Evolutionary conservation across 53 echinoderm and acorn worm species (phyloP).

Genomic region (Mesocentrotus franciscanus): DNA sequence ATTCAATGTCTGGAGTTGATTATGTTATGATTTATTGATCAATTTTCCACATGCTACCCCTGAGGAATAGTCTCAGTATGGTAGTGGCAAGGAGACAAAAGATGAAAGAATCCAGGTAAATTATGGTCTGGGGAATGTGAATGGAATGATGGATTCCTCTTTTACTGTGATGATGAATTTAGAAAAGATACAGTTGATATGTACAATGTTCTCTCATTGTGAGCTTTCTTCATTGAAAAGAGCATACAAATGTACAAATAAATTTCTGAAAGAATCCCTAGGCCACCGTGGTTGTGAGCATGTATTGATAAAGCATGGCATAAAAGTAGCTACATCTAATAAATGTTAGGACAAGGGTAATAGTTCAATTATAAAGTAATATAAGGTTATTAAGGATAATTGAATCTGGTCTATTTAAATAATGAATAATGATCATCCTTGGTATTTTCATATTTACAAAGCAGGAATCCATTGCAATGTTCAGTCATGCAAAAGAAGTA

Average conservation of each 20-base stretch:
- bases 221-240: background rate
- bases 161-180: background rate
- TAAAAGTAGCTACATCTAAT: background rate
- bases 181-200: constrained; percentile 25
- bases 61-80: background rate
- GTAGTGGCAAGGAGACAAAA: constrained; percentile 28
- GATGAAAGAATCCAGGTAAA: background rate
- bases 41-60: constrained; percentile 15
- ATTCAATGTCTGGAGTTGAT: constrained; percentile 22
- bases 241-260: background rate
- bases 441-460: background rate
- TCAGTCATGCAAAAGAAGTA: too few species aligned
- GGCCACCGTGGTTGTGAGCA: background rate
- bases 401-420: background rate
- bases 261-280: background rate
- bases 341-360: background rate
- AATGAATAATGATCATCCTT: background rate
- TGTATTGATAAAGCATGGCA: background rate
- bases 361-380: background rate
- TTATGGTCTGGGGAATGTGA: constrained; percentile 13
- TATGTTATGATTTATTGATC: constrained; percentile 47
- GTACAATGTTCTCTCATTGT: background rate
- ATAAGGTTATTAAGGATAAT: background rate
- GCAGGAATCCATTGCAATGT: too few species aligned
- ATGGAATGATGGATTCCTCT: constrained; percentile 21